Evolutionary conservation across 2,888 invertebrate species (phyloP).

Genomic region (Ochropacha duplaris): DNA sequence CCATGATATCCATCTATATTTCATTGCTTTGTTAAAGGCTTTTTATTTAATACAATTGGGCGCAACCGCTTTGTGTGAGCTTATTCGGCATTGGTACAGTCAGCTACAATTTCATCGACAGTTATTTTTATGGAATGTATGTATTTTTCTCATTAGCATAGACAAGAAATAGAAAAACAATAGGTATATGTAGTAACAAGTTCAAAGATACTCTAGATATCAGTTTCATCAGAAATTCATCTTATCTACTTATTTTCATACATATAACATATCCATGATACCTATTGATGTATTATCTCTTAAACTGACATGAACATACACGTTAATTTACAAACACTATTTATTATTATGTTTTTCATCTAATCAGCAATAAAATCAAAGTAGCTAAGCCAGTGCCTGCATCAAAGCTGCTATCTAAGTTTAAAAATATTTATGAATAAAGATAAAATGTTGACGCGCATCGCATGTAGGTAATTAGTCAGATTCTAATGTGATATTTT

Average conservation of each 20-base stretch:
- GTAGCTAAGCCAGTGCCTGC: neutral
- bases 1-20: slow-evolving; percentile 34
- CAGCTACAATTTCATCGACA: too few species aligned
- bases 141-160: too few species aligned
- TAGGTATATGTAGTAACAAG: neutral
- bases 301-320: neutral
- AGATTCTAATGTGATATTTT: too few species aligned
- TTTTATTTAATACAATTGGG: slow-evolving; percentile 8
- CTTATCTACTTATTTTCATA: neutral
- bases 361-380: neutral
- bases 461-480: neutral
- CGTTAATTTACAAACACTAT: neutral
- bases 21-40: slow-evolving; percentile 28
- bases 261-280: neutral
- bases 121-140: too few species aligned
- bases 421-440: too few species aligned
- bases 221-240: neutral
- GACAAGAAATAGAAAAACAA: too few species aligned
- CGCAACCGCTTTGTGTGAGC: neutral
- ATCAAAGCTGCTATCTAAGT: neutral
- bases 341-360: neutral
- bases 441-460: too few species aligned
- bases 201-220: neutral
- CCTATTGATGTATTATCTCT: neutral
- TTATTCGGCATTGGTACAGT: neutral